Evolutionary conservation across 2,888 invertebrate species (phyloP).

Genomic region (Lagria hirta): DNA sequence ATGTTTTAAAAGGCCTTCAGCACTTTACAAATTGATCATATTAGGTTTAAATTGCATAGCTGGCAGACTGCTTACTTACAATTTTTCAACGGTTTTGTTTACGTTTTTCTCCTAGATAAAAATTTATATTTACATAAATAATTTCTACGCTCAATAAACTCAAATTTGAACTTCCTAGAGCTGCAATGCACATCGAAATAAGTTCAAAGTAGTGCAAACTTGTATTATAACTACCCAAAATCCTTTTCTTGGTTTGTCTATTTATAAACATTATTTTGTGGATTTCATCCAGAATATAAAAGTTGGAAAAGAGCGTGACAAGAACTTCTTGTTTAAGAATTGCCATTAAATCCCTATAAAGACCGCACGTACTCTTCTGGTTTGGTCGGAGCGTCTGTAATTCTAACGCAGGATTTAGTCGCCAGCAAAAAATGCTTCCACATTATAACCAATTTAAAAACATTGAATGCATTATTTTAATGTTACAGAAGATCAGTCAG

Average conservation of each 20-base stretch:
- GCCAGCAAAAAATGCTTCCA: conserved; percentile 13
- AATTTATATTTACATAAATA: too few species aligned
- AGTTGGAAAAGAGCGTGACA: conserved; percentile 27
- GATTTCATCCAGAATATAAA: conserved; percentile 26
- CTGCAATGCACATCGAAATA: conserved; percentile 34
- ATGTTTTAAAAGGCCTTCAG: conserved; percentile 3
- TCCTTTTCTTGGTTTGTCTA: conserved; percentile 49
- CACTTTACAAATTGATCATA: conserved; percentile 16
- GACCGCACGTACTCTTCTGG: conserved; percentile 47
- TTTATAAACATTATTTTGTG: conserved; percentile 27
- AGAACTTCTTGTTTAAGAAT: conserved; percentile 45
- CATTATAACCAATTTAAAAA: conserved; percentile 17
- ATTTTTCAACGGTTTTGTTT: conserved; percentile 8
- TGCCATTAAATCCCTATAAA: conserved; percentile 49
- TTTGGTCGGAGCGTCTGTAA: conserved; percentile 28
- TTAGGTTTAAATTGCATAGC: conserved; percentile 20
- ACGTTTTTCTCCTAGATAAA: conserved; percentile 7
- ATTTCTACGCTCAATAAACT: too few species aligned
- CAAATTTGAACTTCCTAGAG: too few species aligned
- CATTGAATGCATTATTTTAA: too few species aligned
- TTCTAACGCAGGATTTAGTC: conserved; percentile 23
- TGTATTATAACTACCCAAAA: conserved; percentile 52
- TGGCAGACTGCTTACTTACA: conserved; percentile 7
- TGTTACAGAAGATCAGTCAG: too few species aligned
- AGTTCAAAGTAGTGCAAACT: conserved; percentile 39